Base-by-base conservation (phyloP, 2,888 invertebrate species). In the Molanna angustata region DNA sequence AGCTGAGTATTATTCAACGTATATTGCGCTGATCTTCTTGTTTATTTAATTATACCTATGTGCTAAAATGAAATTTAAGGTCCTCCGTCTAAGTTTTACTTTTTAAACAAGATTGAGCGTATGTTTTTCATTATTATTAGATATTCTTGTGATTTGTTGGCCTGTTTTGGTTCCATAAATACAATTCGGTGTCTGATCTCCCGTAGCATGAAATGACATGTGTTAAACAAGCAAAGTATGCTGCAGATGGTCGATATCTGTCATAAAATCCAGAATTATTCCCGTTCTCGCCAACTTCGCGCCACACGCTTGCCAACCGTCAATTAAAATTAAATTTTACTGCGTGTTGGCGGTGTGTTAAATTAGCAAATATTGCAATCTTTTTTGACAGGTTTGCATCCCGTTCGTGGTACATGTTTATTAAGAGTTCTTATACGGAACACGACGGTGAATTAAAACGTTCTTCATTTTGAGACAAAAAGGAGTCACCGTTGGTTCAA, bases 191-290 rank as follows among this genome's bases (percentile, higher is more conserved):
- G 35, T 51, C 47, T 44, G 56, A 52, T 56, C 48, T 51, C 48
- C 40, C n/a, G n/a, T n/a, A n/a, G n/a, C 21, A 22, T 33, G 45
- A 39, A 44, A 49, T 31, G 51, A 57, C 56, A 57, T 44, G 56
- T 57, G 56, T 56, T 49, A 49, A 49, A 52, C 56, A 53, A 49
- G 48, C 27, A 42, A 49, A 56, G 52, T 56, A 27, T 45, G 19
- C 37, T 46, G 44, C 56, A 57, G 39, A 57, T 54, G 56, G 53
- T 20, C 39, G 44, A 57, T 57, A 51, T 48, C 56, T 57, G 50
- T 50, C 56, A 57, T 54, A 54, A 54, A 48, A 22, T 40, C 18
- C 35, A 13, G 33, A 50, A 46, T 54, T 50, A 54, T 49, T 41
- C 41, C 50, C 7, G 22, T 45, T 33, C 45, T 44, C 39, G 40